Conservation (phyloP, 2,113 vertebrate species). For the Aldabrachelys gigantea region DNA sequence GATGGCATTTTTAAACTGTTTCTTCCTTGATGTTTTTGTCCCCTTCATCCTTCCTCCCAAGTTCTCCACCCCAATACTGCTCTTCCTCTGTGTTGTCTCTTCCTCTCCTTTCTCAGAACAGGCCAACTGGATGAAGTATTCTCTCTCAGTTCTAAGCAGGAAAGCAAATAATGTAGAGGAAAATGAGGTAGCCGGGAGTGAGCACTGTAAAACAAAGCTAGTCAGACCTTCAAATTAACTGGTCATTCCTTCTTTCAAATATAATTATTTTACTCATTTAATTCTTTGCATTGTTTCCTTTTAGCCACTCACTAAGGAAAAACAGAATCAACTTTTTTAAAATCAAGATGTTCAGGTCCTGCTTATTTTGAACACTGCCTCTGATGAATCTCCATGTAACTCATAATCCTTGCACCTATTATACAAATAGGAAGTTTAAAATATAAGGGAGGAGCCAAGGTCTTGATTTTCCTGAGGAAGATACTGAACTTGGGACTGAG, state of each 20-base stretch:
- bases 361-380: neutral
- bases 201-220: neutral
- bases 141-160: neutral
- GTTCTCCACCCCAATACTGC: neutral
- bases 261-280: neutral
- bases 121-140: neutral
- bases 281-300: neutral
- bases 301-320: neutral
- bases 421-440: neutral
- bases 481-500: neutral
- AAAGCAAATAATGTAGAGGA: neutral
- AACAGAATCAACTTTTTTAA: neutral
- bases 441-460: neutral
- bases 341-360: neutral
- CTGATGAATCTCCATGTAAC: neutral
- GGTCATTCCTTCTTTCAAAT: neutral
- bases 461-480: neutral
- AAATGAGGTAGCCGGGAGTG: neutral
- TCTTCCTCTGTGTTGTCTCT: neutral
- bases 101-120: neutral
- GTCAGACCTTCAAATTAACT: neutral
- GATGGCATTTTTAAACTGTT: neutral
- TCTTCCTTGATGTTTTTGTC: neutral
- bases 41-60: neutral
- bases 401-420: neutral